Evolutionary conservation across 2,797 vertebrate genomes (phyloP).

Genomic region (Cossypha niveicapilla): DNA sequence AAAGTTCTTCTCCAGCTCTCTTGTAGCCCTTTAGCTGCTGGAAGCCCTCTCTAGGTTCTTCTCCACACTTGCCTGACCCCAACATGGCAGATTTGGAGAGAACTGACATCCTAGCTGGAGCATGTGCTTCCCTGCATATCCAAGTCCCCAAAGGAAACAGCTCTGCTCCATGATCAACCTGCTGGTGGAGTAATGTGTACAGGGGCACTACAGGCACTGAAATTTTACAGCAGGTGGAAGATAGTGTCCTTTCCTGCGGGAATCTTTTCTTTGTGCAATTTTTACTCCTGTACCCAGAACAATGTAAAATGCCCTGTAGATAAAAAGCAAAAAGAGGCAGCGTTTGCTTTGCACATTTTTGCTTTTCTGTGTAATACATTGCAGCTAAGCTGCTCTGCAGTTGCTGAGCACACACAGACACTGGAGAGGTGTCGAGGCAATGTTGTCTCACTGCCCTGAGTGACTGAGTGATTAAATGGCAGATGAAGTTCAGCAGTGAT

Average conservation of each 20-base stretch:
- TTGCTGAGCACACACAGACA: not conserved
- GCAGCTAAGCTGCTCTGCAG: not conserved
- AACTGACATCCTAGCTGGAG: not conserved
- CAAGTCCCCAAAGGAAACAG: not conserved
- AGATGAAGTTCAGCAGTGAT: not conserved
- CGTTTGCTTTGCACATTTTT: not conserved
- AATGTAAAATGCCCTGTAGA: not conserved
- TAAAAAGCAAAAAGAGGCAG: not conserved
- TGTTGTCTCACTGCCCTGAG: not conserved
- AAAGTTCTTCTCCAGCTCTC: not conserved
- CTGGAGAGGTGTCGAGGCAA: not conserved
- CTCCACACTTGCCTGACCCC: not conserved
- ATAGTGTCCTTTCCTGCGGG: not conserved
- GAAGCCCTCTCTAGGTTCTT: not conserved
- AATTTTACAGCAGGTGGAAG: not conserved
- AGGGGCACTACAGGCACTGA: not conserved
- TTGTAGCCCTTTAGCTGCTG: not conserved
- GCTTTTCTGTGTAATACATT: not conserved
- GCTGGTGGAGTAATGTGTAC: fast-evolving
- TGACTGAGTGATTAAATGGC: constrained; percentile 38
- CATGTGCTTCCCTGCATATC: not conserved
- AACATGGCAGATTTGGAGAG: not conserved
- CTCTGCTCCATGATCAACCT: not conserved
- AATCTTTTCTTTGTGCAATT: not conserved
- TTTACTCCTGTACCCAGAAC: not conserved